A percentile compares a stretch with the other conserved stretches of the same genome.
Conservation (phyloP, 2,797 vertebrate species). For the Centropyge bicolor region DNA sequence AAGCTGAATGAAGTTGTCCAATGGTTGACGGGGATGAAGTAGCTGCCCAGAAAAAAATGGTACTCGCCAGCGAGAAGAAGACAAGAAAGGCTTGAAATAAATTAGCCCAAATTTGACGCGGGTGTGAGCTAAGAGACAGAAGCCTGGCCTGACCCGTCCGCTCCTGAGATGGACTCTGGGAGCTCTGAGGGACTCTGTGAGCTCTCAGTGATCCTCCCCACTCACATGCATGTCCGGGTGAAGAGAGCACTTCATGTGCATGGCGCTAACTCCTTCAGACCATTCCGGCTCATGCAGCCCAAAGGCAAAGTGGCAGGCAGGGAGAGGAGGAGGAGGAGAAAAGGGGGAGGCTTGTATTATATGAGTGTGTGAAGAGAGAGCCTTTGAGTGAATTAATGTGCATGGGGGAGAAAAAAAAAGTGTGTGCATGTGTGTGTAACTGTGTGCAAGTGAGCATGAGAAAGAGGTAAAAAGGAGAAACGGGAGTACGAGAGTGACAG, state of each 20-base stretch:
- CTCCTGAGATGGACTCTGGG: constrained; percentile 54
- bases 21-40: not conserved
- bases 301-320: constrained; percentile 80
- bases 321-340: constrained; percentile 32
- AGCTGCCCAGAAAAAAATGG: not conserved
- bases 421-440: constrained; percentile 43
- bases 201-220: constrained; percentile 61
- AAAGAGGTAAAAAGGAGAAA: constrained; percentile 64
- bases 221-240: constrained; percentile 72
- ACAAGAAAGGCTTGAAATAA: constrained; percentile 31
- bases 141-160: constrained; percentile 58
- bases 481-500: constrained; percentile 40
- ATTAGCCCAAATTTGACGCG: constrained; percentile 51
- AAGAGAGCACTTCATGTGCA: constrained; percentile 80
- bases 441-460: constrained; percentile 67
- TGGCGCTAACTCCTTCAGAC: constrained; percentile 83
- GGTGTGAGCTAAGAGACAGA: constrained; percentile 42
- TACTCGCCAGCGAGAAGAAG: constrained; percentile 2
- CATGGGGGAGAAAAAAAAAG: constrained; percentile 30
- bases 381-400: constrained; percentile 69
- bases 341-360: constrained; percentile 57
- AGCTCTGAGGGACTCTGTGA: constrained; percentile 64
- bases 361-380: constrained; percentile 72
- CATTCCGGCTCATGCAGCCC: constrained; percentile 77
- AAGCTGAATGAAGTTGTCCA: constrained; percentile 30